phyloP scores from a whole-genome alignment of 64 coral and sea anemone genomes.

The Montipora capricornis region DNA sequence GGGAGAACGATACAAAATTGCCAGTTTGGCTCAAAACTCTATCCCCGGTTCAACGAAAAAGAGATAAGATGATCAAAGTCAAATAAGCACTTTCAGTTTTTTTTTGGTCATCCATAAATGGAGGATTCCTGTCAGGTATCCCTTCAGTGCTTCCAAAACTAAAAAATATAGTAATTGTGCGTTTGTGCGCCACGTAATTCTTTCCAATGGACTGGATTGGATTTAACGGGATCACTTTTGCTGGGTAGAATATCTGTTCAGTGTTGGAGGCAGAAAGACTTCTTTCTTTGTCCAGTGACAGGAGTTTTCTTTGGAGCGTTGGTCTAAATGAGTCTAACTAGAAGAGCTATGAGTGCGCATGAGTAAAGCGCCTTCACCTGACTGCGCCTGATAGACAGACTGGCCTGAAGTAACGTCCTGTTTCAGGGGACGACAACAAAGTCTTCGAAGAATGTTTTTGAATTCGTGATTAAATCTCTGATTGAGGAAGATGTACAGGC shows the following conservation, averaged over 20 bases:
- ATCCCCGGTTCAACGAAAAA: too few species aligned
- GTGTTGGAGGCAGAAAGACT: not conserved
- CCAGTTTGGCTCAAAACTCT: too few species aligned
- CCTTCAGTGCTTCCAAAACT: too few species aligned
- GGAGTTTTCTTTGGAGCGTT: not conserved
- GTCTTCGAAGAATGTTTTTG: slow-evolving; percentile 50
- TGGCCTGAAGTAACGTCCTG: not conserved
- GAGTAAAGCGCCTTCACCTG: not conserved
- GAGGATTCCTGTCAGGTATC: too few species aligned
- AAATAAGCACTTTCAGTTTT: too few species aligned
- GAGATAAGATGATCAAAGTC: too few species aligned
- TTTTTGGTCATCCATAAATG: too few species aligned
- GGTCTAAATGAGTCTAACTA: not conserved
- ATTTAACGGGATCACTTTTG: not conserved
- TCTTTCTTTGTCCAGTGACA: not conserved
- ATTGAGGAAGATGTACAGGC: slow-evolving; percentile 82
- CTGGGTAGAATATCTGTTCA: not conserved
- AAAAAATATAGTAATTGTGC: too few species aligned
- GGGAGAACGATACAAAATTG: too few species aligned
- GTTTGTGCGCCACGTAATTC: too few species aligned
- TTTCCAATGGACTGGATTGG: not conserved
- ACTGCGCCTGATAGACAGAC: not conserved
- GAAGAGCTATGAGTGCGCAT: not conserved
- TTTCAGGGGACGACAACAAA: slow-evolving; percentile 6
- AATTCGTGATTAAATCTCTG: slow-evolving; percentile 81